These are phyloP conservation scores for Trichoplax adhaerens DNA, from an alignment of 37 sponge, comb jelly and placozoan genomes.

Conservation along the genomic window DNA sequence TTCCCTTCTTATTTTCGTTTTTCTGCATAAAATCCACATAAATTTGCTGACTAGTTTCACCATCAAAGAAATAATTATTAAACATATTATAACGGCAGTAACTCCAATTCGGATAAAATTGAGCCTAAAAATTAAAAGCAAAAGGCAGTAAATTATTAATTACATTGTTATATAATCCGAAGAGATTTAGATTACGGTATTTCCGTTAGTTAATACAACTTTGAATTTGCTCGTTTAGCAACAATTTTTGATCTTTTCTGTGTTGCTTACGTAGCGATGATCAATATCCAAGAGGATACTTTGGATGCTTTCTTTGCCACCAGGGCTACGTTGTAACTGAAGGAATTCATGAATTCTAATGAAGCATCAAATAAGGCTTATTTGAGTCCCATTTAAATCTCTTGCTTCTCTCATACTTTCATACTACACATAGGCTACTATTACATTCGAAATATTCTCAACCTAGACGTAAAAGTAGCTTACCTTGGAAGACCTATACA, in stretches of 20 bases:
- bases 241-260: no score
- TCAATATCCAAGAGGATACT: slow-evolving; percentile 75
- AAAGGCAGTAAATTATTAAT: neutral
- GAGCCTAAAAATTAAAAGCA: slow-evolving; percentile 24
- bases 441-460: no score
- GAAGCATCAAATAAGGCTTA: no score
- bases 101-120: slow-evolving; percentile 29
- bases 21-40: neutral
- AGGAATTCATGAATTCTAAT: no score
- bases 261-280: slow-evolving; percentile 53
- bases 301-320: slow-evolving; percentile 3
- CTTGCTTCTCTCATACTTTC: no score
- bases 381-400: no score
- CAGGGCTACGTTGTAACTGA: slow-evolving; percentile 11
- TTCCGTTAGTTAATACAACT: neutral
- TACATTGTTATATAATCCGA: neutral
- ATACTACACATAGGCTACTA: no score
- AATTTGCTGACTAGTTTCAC: slow-evolving; percentile 6
- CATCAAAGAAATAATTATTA: slow-evolving; percentile 56
- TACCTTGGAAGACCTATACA: slow-evolving; percentile 77
- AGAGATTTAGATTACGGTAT: neutral
- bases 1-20: neutral
- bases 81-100: slow-evolving; percentile 79
- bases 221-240: neutral
- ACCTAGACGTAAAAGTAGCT: neutral